Percentiles rank a stretch among this genome's conserved stretches.
These are phyloP conservation scores for Drosophila maculinotata DNA, from an alignment of 2,888 invertebrate genomes.

Conservation along the genomic window DNA sequence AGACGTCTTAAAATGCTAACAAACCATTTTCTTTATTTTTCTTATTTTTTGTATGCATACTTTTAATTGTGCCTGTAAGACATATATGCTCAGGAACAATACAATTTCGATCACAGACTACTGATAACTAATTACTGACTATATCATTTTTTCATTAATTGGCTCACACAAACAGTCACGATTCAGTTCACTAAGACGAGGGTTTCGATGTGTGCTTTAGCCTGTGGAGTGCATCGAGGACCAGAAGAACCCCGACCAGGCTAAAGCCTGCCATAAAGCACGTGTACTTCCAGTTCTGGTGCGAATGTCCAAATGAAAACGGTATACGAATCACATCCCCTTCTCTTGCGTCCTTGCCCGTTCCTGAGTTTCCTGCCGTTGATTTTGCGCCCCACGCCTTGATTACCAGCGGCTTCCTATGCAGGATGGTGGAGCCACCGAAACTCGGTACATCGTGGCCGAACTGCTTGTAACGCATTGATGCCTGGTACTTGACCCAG, in stretches of 20 bases:
- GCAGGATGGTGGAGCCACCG: background rate
- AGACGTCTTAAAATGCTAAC: background rate
- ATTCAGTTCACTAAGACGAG: too few relatives aligned
- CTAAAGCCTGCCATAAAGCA: slow-evolving; percentile 31
- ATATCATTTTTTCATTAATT: background rate
- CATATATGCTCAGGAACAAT: background rate
- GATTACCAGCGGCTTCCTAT: background rate
- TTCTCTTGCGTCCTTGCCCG: too few relatives aligned
- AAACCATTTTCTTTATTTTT: background rate
- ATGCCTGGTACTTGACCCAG: slow-evolving; percentile 44
- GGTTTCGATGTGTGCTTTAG: too few relatives aligned
- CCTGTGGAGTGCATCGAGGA: background rate
- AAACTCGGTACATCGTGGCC: slow-evolving; percentile 21
- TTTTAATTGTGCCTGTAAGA: background rate
- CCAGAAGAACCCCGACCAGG: slow-evolving; percentile 25
- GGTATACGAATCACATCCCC: background rate
- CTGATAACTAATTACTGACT: background rate
- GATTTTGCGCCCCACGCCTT: too few relatives aligned
- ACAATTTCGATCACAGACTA: slow-evolving; percentile 8
- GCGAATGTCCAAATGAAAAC: background rate
- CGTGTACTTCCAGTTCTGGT: background rate
- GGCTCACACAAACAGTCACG: background rate
- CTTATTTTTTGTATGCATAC: background rate
- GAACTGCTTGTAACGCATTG: slow-evolving; percentile 44
- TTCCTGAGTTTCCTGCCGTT: background rate